These are phyloP conservation scores for Heptranchias perlo DNA, from an alignment of 2,113 vertebrate species.

Conservation along the genomic window DNA sequence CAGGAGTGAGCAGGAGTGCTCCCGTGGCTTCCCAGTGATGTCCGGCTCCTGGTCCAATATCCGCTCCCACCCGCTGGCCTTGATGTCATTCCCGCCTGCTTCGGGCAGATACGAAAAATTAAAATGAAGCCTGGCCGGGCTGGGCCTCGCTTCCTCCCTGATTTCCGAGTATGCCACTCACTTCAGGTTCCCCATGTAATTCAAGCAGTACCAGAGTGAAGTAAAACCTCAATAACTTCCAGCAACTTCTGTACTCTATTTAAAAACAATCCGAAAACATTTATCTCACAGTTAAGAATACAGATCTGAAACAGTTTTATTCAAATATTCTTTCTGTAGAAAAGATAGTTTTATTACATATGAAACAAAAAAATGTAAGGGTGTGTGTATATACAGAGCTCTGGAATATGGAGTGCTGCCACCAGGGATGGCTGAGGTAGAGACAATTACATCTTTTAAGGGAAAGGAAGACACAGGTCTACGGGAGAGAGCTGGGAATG, in stretches of 20 bases:
- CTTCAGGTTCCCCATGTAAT: neutral
- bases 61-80: no score
- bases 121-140: neutral
- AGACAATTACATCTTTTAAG: neutral
- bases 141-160: neutral
- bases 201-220: neutral
- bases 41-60: no score
- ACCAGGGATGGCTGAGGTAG: neutral
- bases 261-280: neutral
- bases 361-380: neutral
- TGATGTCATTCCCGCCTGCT: no score
- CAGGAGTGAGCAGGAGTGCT: no score
- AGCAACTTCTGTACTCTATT: neutral
- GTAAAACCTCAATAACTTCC: neutral
- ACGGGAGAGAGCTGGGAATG: neutral
- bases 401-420: neutral
- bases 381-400: no score
- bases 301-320: neutral
- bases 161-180: neutral
- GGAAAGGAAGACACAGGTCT: neutral
- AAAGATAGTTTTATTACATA: neutral
- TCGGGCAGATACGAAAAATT: neutral
- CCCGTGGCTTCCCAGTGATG: neutral
- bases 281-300: neutral
- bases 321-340: neutral